Conservation (phyloP, 2,888 invertebrate genomes). For the Sceliomorpha sp. region DNA sequence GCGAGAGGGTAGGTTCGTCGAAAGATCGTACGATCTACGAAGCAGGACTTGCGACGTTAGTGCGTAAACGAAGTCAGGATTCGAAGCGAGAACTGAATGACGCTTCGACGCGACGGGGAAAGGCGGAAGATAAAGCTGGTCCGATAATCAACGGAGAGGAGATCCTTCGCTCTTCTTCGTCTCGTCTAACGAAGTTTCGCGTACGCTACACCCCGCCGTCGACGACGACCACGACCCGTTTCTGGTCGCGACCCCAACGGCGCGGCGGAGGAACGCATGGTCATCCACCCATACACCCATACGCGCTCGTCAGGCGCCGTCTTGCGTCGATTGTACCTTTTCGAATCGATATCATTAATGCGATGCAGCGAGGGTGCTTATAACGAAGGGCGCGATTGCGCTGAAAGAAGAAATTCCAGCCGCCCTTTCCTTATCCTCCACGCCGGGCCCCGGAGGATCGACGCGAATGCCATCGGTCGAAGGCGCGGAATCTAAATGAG, state of each 20-base stretch:
- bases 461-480: not conserved
- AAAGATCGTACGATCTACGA: constrained; percentile 43
- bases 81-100: constrained; percentile 26
- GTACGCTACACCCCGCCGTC: constrained; percentile 30
- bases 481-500: no score
- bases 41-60: constrained; percentile 59
- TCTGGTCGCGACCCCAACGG: no score
- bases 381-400: constrained; percentile 69
- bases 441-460: not conserved
- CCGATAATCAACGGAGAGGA: constrained; percentile 71
- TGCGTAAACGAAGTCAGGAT: constrained; percentile 66
- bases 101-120: constrained; percentile 28
- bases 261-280: no score
- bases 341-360: constrained; percentile 78
- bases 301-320: no score
- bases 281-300: no score
- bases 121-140: constrained; percentile 58
- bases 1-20: constrained; percentile 31
- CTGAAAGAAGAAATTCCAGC: constrained; percentile 2
- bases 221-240: constrained; percentile 27
- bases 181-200: constrained; percentile 47
- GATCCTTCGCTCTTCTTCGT: constrained; percentile 58
- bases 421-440: no score
- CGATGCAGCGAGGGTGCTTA: constrained; percentile 74
- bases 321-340: constrained; percentile 71